Evolutionary conservation across 2,888 invertebrate species (phyloP).

Genomic region (Idaea straminata): DNA sequence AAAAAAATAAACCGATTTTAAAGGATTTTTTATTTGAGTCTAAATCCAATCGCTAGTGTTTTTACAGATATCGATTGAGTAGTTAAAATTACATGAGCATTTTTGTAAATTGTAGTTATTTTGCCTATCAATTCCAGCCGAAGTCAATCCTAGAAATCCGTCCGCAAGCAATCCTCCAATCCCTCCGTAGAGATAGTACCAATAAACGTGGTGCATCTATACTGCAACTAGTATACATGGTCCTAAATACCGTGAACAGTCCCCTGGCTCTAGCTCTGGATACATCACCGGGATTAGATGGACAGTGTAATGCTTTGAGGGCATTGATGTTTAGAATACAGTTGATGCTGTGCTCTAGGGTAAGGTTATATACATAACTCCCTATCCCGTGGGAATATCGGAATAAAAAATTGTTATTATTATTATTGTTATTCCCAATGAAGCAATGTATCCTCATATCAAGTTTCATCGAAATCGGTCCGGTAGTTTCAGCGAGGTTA

Average conservation of each 20-base stretch:
- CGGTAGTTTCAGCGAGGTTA: too few relatives aligned
- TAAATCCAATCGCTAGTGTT: too few relatives aligned
- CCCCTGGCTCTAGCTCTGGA: conserved; percentile 54
- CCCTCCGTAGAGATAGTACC: conserved; percentile 51
- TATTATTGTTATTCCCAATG: too few relatives aligned
- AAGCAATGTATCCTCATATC: too few relatives aligned
- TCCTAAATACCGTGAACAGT: conserved; percentile 49
- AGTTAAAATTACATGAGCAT: too few relatives aligned
- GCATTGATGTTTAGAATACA: conserved; percentile 70
- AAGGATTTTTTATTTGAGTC: too few relatives aligned
- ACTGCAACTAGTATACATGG: conserved; percentile 57
- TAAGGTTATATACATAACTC: conserved; percentile 33
- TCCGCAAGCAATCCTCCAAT: conserved; percentile 53
- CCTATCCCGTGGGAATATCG: too few relatives aligned
- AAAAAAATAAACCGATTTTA: too few relatives aligned
- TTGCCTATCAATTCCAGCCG: conserved; percentile 53
- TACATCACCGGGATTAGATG: conserved; percentile 31
- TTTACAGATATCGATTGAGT: too few relatives aligned
- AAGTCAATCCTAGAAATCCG: conserved; percentile 58
- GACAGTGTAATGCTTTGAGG: conserved; percentile 55
- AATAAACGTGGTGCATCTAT: conserved; percentile 56
- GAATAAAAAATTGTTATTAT: too few relatives aligned
- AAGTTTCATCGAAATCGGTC: too few relatives aligned
- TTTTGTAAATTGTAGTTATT: too few relatives aligned
- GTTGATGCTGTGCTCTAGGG: conserved; percentile 62